Evolutionary conservation across 1,140 invertebrate species (phyloP).

Genomic region (Battus philenor): DNA sequence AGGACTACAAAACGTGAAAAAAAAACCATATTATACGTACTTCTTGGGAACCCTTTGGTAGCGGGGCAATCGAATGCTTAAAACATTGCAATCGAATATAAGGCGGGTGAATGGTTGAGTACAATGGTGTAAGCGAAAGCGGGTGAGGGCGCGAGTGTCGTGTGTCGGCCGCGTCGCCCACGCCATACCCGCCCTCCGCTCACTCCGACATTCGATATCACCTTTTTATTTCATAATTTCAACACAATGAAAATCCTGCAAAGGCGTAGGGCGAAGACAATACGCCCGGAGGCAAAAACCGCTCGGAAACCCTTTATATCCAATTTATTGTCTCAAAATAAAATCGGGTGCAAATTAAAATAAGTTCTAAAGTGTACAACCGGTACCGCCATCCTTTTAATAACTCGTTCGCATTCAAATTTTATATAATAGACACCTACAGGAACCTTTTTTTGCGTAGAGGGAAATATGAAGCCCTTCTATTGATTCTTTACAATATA

Average conservation of each 20-base stretch:
- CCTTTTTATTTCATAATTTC: slow-evolving; percentile 73
- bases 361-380: slow-evolving; percentile 49
- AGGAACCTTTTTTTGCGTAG: slow-evolving; percentile 11
- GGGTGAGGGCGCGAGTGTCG: slow-evolving; percentile 44
- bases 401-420: slow-evolving; percentile 25
- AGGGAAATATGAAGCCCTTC: slow-evolving; percentile 15
- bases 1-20: slow-evolving; percentile 64
- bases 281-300: slow-evolving; percentile 69
- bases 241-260: slow-evolving; percentile 60
- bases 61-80: slow-evolving; percentile 72
- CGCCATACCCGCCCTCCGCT: slow-evolving; percentile 25
- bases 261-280: slow-evolving; percentile 72
- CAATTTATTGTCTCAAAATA: slow-evolving; percentile 72
- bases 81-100: slow-evolving; percentile 69
- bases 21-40: slow-evolving; percentile 49
- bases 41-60: slow-evolving; percentile 73
- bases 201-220: slow-evolving; percentile 62
- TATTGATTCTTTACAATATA: slow-evolving; percentile 3
- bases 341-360: slow-evolving; percentile 75
- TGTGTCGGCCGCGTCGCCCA: slow-evolving; percentile 49
- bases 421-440: slow-evolving; percentile 14
- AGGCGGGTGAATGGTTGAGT: slow-evolving; percentile 45
- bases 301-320: slow-evolving; percentile 70
- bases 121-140: slow-evolving; percentile 37
- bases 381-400: slow-evolving; percentile 31